phyloP scores from a whole-genome alignment of 2,113 vertebrate species.

The Lamprotornis superbus region DNA sequence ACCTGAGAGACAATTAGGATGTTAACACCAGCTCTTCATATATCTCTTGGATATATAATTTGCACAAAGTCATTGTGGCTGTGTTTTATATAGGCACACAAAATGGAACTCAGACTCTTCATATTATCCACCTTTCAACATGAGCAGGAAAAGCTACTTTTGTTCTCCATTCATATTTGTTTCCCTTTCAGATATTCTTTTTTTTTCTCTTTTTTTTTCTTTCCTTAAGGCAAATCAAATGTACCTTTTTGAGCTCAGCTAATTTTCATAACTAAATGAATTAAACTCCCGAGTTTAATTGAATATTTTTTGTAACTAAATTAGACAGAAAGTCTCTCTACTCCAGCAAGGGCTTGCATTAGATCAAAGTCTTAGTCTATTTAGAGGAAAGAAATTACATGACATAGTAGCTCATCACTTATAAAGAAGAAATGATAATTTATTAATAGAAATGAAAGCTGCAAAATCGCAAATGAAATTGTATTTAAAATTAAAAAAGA shows the following conservation, averaged over 20 bases:
- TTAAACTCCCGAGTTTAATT: conserved; percentile 62
- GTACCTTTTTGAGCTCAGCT: conserved; percentile 57
- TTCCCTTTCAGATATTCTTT: conserved; percentile 10
- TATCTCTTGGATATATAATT: background rate
- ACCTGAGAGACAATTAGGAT: background rate
- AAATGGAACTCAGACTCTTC: background rate
- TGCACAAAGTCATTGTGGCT: background rate
- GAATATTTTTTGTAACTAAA: conserved; percentile 69
- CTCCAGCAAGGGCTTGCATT: background rate
- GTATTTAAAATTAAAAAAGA: conserved; percentile 37
- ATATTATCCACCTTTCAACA: background rate
- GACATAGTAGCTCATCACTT: conserved; percentile 10
- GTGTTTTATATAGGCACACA: background rate
- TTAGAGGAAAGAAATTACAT: conserved; percentile 40
- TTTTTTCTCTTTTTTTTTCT: background rate
- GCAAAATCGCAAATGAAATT: conserved; percentile 47
- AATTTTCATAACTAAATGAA: conserved; percentile 72
- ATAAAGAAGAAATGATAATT: background rate
- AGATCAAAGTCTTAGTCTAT: conserved; percentile 36
- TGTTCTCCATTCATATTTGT: conserved; percentile 43
- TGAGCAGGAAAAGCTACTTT: background rate
- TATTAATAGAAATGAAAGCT: conserved; percentile 34
- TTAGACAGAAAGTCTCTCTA: conserved; percentile 32
- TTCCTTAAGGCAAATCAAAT: conserved; percentile 41
- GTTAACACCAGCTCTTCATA: background rate